Conservation (phyloP, 2,797 vertebrate species). For the Gymnocypris eckloni region DNA sequence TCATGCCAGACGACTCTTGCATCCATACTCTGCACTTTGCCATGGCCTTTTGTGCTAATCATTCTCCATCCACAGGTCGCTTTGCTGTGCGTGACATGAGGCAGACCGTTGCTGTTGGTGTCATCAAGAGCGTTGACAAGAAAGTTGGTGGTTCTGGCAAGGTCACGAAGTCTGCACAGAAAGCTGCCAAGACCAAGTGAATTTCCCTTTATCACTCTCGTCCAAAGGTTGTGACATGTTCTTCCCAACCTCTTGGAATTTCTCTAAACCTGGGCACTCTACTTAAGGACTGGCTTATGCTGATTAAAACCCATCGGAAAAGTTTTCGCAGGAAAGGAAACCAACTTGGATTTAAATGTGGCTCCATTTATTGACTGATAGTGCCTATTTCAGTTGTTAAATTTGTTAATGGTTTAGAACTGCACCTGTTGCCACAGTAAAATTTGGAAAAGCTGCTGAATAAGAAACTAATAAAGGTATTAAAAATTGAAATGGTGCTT, state of each 20-base stretch:
- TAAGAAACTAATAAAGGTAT: slow-evolving; percentile 81
- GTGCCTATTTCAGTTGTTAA: slow-evolving; percentile 78
- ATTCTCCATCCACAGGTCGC: slow-evolving; percentile 53
- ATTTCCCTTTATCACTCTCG: slow-evolving; percentile 55
- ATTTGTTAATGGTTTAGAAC: slow-evolving; percentile 79
- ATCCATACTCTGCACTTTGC: not conserved
- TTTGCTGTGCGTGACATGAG: slow-evolving; percentile 75
- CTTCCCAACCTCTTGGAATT: slow-evolving; percentile 55
- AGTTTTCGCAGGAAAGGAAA: slow-evolving; percentile 74
- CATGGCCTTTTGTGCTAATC: not conserved
- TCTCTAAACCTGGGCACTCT: slow-evolving; percentile 68
- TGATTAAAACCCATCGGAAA: slow-evolving; percentile 74
- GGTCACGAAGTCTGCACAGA: slow-evolving; percentile 69
- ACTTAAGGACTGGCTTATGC: slow-evolving; percentile 74
- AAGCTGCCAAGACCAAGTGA: slow-evolving; percentile 69
- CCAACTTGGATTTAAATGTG: slow-evolving; percentile 61
- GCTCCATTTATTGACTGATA: slow-evolving; percentile 70
- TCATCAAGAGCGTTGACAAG: slow-evolving; percentile 71
- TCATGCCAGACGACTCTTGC: rapidly evolving
- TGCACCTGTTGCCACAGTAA: slow-evolving; percentile 76
- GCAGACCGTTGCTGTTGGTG: slow-evolving; percentile 75
- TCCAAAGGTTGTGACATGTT: slow-evolving; percentile 56
- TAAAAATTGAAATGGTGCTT: slow-evolving; percentile 72
- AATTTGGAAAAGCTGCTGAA: slow-evolving; percentile 81
- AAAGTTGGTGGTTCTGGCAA: slow-evolving; percentile 62